Evolutionary conservation across 2,113 vertebrate genomes (phyloP), one percentile per base, ranked within the genome.

Genomic region (Pao palembangensis): DNA sequence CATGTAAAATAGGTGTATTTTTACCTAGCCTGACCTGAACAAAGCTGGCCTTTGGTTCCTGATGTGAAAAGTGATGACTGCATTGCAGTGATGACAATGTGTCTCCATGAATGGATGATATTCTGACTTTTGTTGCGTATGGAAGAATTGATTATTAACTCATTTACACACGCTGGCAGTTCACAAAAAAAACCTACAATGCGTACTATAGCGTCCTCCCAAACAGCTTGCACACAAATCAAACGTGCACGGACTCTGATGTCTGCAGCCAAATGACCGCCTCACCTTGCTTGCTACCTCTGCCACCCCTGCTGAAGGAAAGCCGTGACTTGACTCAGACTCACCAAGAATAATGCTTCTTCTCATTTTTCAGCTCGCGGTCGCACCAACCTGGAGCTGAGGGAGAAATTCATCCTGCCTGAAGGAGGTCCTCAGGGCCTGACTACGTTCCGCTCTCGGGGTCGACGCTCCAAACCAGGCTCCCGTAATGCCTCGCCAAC

Each of bases 321-420:
- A 47, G 3, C 28, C 5, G 2, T 4, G 11, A 15, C 1, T 20
- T 0, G 4, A 20, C 60, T 0, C 1, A 0, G 13, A 13, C 23
- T 0, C 0, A 31, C 28, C 7, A 0, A 21, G 62, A 67, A 5
- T 58, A 21, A 47, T 18, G 1, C 10, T 55, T 1, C 6, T 28
- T 14, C 51, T 46, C 21, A 28, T 6, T 69, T 53, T 71, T 15
- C 89, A 98, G 97, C 97, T 44, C 94, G 96, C 20, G 97, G 97
- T 43, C 91, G 97, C 61, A 99, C 97, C 74, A 99, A 99, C 91
- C 91, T 99, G 41, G 97, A 99, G 79, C 92, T 99, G 51, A 88
- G 97, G 48, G 97, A 99, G 88, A 98, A 98, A 78, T 99, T 99
- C 89, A 99, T 99, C 86, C 86, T 99, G 8, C 96, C 95, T 0